Percentiles rank a stretch among this genome's conserved stretches.
phyloP scores from a whole-genome alignment of 92 coral and sea anemone species.

The Porites evermanni region DNA sequence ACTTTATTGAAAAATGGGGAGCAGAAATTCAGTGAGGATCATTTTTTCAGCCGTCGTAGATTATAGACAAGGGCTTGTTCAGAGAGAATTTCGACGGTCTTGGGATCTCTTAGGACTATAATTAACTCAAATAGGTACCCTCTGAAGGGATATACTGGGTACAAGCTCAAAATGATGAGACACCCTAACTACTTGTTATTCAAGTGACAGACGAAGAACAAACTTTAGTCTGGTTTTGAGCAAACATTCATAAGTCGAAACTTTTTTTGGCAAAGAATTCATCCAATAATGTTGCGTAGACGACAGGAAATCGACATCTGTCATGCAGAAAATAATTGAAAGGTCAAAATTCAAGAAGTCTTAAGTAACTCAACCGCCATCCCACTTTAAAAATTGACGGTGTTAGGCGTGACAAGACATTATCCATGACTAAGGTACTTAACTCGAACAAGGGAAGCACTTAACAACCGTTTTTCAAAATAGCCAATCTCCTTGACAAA shows the following conservation, averaged over 20 bases:
- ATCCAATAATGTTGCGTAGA: neutral
- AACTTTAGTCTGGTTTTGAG: neutral
- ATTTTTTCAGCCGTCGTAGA: no score
- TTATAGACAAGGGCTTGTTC: no score
- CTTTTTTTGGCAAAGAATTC: neutral
- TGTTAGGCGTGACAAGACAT: no score
- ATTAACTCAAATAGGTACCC: no score
- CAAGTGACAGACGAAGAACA: neutral
- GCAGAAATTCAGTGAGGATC: neutral
- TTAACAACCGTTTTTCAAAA: no score
- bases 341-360: neutral
- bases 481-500: no score
- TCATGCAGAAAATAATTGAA: neutral
- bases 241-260: neutral
- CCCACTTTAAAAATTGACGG: no score
- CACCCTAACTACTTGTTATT: neutral
- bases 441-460: no score
- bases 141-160: neutral
- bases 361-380: no score
- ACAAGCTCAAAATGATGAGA: neutral
- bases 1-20: neutral
- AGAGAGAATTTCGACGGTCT: no score
- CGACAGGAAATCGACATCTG: neutral
- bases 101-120: no score
- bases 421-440: no score